Base-by-base conservation (phyloP, 2,888 invertebrate species). In the Rhaphigaster nebulosa region DNA sequence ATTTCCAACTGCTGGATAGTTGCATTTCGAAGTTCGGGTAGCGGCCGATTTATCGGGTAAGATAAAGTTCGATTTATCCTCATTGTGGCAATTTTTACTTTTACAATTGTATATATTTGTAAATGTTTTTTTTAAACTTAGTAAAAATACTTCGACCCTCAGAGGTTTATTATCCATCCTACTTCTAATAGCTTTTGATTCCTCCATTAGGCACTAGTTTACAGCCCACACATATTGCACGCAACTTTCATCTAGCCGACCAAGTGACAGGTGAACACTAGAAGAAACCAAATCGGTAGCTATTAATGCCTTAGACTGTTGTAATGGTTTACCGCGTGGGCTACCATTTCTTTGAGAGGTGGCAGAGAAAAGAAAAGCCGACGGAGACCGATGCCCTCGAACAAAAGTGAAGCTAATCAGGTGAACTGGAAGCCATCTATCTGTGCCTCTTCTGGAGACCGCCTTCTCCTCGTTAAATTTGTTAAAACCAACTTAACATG, bases 311-410 rank as follows among this genome's bases (percentile, higher is more conserved):
- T n/a, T 45, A 84, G n/a, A 45, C 10, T n/a, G 84, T n/a, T 26
- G 38, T 45, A 50, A 45, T n/a, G n/a, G 41, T 50, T 23, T 45
- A n/a, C 41, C 80, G 5, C 15, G 12, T 13, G 80, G 23, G 23
- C 80, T 80, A 41, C 84, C n/a, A 45, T 50, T 84, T 50, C 84
- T 45, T 84, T 50, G n/a, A 84, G 41, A 41, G n/a, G 84, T 38
- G 20, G 70, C 20, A 3, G 23, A 8, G 12, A 20, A 38, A 76
- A 38, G 34, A 38, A 76, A 23, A 38, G 20, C 10, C 15, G 70
- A 76, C 38, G 8, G 38, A 38, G 70, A 76, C 10, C 34, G 70
- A 76, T 76, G 70, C 20, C 38, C 70, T n/a, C 20, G 70, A 38
- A 76, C 70, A 34, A 76, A 76, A 38, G 70, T 38, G 70, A 13